Evolutionary conservation across 2,113 vertebrate genomes (phyloP).

Genomic region (Trematomus loennbergii): DNA sequence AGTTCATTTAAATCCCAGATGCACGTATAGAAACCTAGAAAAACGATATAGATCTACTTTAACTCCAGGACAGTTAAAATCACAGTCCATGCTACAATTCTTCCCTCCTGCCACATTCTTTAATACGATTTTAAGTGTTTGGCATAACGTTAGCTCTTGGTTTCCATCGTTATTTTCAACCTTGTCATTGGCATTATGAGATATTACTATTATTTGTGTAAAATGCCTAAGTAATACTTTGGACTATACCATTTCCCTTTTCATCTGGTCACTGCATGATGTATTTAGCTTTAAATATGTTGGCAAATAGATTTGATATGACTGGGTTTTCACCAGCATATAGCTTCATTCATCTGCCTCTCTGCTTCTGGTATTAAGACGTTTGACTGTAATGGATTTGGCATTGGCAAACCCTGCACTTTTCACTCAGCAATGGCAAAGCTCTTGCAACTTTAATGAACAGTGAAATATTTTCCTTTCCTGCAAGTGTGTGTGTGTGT

Average conservation of each 20-base stretch:
- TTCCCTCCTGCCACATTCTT: constrained; percentile 21
- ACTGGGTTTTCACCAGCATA: constrained; percentile 2
- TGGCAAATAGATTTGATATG: constrained; percentile 21
- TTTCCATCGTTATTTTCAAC: constrained; percentile 41
- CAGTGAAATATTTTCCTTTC: constrained; percentile 36
- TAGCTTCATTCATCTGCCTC: constrained; percentile 9
- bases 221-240: constrained; percentile 45
- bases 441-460: constrained; percentile 27
- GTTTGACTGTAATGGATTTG: constrained; percentile 39
- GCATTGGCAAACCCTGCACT: constrained; percentile 22
- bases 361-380: constrained; percentile 30
- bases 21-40: too few relatives aligned
- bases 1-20: too few relatives aligned
- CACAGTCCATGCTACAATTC: constrained; percentile 30
- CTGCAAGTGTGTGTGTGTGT: background rate
- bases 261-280: constrained; percentile 17
- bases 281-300: constrained; percentile 36
- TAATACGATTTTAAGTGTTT: constrained; percentile 45
- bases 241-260: constrained; percentile 41
- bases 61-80: constrained; percentile 57
- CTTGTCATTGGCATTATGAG: constrained; percentile 40
- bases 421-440: constrained; percentile 12
- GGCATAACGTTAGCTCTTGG: constrained; percentile 15
- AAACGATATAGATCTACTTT: constrained; percentile 34
- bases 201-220: constrained; percentile 53